Evolutionary conservation across 2,113 vertebrate genomes (phyloP).

Genomic region (Oryzias melastigma): DNA sequence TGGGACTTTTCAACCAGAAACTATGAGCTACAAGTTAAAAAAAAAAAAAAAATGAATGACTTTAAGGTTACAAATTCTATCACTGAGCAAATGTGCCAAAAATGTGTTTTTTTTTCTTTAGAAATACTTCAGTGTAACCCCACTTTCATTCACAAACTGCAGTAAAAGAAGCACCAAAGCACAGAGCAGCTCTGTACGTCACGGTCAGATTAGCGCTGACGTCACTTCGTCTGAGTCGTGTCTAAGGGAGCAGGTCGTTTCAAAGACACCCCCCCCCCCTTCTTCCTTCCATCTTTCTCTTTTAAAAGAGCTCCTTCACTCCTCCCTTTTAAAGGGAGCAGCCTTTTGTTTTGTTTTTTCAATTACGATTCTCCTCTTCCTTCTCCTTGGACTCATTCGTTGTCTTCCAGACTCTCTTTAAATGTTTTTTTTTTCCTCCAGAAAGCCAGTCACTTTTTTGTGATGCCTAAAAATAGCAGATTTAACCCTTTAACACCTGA

Average conservation of each 20-base stretch:
- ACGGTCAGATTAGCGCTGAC: slow-evolving; percentile 52
- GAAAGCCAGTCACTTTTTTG: slow-evolving; percentile 36
- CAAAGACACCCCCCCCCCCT: slow-evolving; percentile 53
- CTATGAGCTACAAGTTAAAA: no score
- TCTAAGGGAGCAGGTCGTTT: slow-evolving; percentile 66
- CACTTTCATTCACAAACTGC: background rate
- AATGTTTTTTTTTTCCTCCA: slow-evolving; percentile 1
- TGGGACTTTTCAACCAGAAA: no score
- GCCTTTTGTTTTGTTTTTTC: background rate
- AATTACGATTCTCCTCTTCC: background rate
- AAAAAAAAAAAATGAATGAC: no score
- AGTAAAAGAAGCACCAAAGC: background rate
- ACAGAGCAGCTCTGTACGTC: slow-evolving; percentile 29
- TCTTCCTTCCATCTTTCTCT: background rate
- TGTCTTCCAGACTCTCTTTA: background rate
- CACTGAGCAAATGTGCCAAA: slow-evolving; percentile 1
- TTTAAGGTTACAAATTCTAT: background rate
- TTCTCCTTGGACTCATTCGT: background rate
- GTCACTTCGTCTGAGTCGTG: slow-evolving; percentile 58
- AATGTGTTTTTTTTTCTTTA: background rate
- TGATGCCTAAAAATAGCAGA: slow-evolving; percentile 57
- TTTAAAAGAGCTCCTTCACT: background rate
- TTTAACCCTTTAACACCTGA: background rate
- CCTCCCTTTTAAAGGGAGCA: background rate
- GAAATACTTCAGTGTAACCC: slow-evolving; percentile 6